Conservation (phyloP, 2,113 vertebrate genomes). For the Elephas maximus region DNA sequence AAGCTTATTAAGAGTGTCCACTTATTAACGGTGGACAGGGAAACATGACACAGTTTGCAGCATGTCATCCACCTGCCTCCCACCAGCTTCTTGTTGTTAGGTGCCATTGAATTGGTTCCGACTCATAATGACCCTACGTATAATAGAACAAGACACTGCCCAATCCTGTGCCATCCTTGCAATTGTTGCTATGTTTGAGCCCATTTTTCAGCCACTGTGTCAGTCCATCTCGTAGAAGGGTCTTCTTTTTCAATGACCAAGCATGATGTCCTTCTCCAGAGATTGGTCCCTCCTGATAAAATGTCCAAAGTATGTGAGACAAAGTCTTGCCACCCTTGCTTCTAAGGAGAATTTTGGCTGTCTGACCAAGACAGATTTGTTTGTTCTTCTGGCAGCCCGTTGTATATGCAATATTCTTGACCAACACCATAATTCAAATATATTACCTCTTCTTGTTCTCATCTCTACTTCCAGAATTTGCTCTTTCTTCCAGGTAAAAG, state of each 20-base stretch:
- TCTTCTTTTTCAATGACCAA: not conserved
- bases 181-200: not conserved
- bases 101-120: not conserved
- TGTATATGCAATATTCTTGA: too few species aligned
- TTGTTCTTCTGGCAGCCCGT: too few species aligned
- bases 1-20: not conserved
- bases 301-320: not conserved
- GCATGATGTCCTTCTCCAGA: not conserved
- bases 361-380: not conserved
- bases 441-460: not conserved
- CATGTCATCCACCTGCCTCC: not conserved
- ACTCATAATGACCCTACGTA: not conserved
- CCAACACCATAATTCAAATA: too few species aligned
- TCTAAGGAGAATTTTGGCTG: not conserved
- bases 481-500: not conserved
- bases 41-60: not conserved
- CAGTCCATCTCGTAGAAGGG: not conserved
- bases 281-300: not conserved
- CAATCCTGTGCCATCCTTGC: not conserved
- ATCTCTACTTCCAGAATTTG: not conserved
- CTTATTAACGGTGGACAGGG: not conserved
- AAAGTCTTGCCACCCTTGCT: not conserved
- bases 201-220: not conserved
- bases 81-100: not conserved
- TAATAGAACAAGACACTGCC: not conserved